These are phyloP conservation scores for Labia minor DNA, from an alignment of 2,888 invertebrate genomes.

Conservation along the genomic window DNA sequence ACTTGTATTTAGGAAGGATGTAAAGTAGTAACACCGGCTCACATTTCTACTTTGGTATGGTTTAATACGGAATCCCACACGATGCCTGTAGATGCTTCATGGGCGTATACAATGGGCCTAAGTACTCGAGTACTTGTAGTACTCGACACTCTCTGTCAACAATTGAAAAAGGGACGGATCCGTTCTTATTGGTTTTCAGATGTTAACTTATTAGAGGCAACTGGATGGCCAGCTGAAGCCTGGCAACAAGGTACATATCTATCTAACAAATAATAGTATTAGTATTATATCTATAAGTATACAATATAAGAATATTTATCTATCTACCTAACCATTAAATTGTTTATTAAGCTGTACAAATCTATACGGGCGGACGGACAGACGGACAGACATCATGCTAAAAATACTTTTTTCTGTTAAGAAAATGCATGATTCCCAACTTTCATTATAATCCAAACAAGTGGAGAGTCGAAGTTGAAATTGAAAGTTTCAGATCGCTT, in stretches of 20 bases:
- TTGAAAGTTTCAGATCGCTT: no score
- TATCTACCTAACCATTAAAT: no score
- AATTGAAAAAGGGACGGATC: neutral
- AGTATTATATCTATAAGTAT: no score
- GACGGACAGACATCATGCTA: no score
- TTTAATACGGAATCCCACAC: neutral
- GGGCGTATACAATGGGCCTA: neutral
- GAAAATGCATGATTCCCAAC: no score
- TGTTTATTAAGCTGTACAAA: no score
- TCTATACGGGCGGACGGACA: no score
- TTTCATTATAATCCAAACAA: no score
- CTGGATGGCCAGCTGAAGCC: neutral
- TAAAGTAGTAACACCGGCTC: neutral
- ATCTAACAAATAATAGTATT: no score
- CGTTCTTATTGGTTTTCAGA: neutral
- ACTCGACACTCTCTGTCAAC: neutral
- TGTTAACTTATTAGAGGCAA: neutral
- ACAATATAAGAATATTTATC: no score
- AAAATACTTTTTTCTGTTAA: no score
- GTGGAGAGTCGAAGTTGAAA: no score
- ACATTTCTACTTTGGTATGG: neutral
- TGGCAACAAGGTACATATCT: neutral
- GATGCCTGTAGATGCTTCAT: neutral
- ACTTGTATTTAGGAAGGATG: neutral
- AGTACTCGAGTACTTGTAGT: neutral